Percentiles rank a stretch among this genome's conserved stretches.
These are phyloP conservation scores for Eilema sororculum DNA, from an alignment of 2,888 invertebrate genomes.

Conservation along the genomic window DNA sequence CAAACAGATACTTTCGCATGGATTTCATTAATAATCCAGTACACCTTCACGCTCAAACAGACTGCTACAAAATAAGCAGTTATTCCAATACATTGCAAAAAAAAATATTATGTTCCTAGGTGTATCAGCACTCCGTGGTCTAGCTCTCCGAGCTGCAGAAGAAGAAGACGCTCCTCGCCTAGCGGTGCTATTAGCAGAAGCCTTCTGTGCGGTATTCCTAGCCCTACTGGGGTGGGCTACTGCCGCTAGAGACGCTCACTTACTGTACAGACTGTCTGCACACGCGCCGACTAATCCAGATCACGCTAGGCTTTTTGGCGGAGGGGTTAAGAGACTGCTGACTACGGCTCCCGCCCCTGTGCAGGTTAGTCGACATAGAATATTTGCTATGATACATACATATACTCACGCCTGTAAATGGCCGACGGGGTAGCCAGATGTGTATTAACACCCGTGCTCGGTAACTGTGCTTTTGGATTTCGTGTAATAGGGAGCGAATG, in stretches of 20 bases:
- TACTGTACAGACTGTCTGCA: conserved; percentile 94
- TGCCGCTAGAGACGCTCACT: conserved; percentile 96
- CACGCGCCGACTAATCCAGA: conserved; percentile 92
- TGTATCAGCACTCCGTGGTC: conserved; percentile 95
- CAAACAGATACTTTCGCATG: no score
- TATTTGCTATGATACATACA: not conserved
- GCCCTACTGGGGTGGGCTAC: conserved; percentile 97
- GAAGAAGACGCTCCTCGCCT: conserved; percentile 97
- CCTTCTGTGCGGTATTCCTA: conserved; percentile 97
- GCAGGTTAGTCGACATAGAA: conserved; percentile 62
- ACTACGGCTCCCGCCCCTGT: conserved; percentile 90
- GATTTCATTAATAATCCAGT: no score
- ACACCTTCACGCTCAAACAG: not conserved
- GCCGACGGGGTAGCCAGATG: no score
- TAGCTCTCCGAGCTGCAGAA: conserved; percentile 97
- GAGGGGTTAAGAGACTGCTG: conserved; percentile 94
- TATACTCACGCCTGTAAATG: no score
- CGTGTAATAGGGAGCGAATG: no score
- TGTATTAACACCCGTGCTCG: no score
- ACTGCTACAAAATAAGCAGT: no score
- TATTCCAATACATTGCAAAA: not conserved
- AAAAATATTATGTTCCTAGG: conserved; percentile 70
- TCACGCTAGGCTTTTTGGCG: conserved; percentile 95
- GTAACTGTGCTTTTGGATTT: no score
- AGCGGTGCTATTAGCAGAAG: conserved; percentile 96